These are phyloP conservation scores for Epinephelus moara DNA, from an alignment of 2,113 vertebrate genomes.

Conservation along the genomic window DNA sequence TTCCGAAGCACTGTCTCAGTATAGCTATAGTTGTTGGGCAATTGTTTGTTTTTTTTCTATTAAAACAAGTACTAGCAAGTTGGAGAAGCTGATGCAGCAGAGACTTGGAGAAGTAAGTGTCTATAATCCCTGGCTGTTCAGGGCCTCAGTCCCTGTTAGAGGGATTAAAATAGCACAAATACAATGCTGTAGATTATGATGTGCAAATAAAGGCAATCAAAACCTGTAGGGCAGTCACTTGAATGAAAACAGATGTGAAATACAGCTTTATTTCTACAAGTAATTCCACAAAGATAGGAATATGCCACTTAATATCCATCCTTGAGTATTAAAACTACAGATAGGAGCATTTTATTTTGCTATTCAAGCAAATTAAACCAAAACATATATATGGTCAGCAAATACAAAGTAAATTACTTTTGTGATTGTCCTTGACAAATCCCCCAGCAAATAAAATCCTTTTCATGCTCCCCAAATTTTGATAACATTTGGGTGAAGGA, in stretches of 20 bases:
- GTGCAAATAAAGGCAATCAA: constrained; percentile 22
- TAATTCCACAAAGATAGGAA: constrained; percentile 27
- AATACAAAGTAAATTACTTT: constrained; percentile 48
- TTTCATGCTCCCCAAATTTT: constrained; percentile 33
- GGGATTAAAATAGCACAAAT: constrained; percentile 8
- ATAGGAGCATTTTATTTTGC: not conserved
- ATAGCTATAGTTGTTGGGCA: not conserved
- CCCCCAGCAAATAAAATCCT: constrained; percentile 28
- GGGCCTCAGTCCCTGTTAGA: not conserved
- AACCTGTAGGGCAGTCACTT: not conserved
- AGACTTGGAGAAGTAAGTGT: not conserved
- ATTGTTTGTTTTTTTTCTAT: constrained; percentile 4
- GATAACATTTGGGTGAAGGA: constrained; percentile 33
- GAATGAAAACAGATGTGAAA: constrained; percentile 10
- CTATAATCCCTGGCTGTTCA: constrained; percentile 18
- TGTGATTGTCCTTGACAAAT: constrained; percentile 51
- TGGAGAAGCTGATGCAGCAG: constrained; percentile 3
- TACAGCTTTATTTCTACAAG: constrained; percentile 9
- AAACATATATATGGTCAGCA: constrained; percentile 27
- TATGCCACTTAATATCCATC: constrained; percentile 25
- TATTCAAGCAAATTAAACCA: constrained; percentile 34
- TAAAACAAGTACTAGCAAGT: not conserved
- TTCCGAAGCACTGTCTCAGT: not conserved
- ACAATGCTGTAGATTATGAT: constrained; percentile 9
- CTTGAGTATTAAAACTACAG: constrained; percentile 5